Evolutionary conservation across 2,888 invertebrate genomes (phyloP).

Genomic region (Tetropium fuscum): DNA sequence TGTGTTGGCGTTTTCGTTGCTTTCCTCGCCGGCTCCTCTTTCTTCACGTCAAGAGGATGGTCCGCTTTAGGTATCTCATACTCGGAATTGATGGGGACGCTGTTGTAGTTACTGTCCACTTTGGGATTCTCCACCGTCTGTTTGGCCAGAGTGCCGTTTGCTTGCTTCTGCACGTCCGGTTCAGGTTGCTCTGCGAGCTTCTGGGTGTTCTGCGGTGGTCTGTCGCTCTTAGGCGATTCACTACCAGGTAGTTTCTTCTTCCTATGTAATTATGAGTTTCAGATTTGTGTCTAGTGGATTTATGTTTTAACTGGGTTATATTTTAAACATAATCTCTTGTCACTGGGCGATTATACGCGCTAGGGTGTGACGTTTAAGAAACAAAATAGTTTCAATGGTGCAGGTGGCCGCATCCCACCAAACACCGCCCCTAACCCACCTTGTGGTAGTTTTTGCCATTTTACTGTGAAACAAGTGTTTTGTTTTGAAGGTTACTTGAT

Average conservation of each 20-base stretch:
- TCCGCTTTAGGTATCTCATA: conserved; percentile 38
- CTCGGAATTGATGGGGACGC: conserved; percentile 47
- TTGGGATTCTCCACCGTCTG: conserved; percentile 36
- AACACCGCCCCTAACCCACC: too few relatives aligned
- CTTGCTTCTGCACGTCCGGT: conserved; percentile 43
- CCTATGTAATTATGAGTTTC: too few relatives aligned
- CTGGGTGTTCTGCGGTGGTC: conserved; percentile 23
- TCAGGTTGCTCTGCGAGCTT: conserved; percentile 33
- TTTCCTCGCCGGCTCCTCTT: conserved; percentile 31
- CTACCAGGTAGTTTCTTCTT: conserved; percentile 48
- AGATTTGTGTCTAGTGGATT: too few relatives aligned
- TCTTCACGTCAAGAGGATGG: conserved; percentile 32
- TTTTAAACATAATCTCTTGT: too few relatives aligned
- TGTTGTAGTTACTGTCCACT: conserved; percentile 50
- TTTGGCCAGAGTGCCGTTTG: conserved; percentile 43
- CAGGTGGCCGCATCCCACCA: too few relatives aligned
- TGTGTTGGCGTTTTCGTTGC: conserved; percentile 48
- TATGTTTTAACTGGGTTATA: too few relatives aligned
- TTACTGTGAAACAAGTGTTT: too few relatives aligned
- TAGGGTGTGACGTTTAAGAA: too few relatives aligned
- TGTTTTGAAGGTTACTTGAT: too few relatives aligned
- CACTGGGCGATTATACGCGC: too few relatives aligned
- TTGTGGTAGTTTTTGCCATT: too few relatives aligned
- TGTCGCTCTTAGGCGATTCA: conserved; percentile 51
- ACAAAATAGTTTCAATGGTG: too few relatives aligned